Evolutionary conservation across 1,140 invertebrate genomes (phyloP), one percentile per base, ranked within the genome.

Genomic region (Colletes gigas): DNA sequence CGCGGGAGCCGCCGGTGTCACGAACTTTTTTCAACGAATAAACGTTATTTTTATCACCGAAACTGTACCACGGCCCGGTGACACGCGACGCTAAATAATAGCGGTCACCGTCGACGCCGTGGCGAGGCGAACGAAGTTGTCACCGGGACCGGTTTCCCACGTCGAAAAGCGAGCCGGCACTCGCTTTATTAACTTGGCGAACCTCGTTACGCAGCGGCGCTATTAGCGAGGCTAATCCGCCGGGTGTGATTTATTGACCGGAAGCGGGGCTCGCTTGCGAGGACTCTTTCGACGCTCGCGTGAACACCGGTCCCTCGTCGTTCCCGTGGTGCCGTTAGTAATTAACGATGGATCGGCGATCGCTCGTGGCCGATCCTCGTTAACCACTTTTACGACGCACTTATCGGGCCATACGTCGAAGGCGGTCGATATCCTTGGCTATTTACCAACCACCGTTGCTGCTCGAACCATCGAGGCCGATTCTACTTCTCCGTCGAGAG

Each of bases 311-410:
- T 60, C 55, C 60, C 57, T 65, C 41, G 54, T 69, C 15, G 50
- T 59, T 57, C 70, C 54, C 63, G 63, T 63, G 59, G 69, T 65
- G 52, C 55, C 30, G 82, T 80, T 57, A 44, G 68, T 85, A 88
- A 89, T 86, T 83, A 86, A 84, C 82, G 77, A 85, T 72, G 71
- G 70, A 85, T 88, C 66, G 70, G 63, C 47, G 57, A 55, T 80
- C 84, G 62, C 59, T 68, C 82, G 76, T 78, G 59, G 72, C 78
- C 80, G 70, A 86, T 89, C 54, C 85, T 90, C 87, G 85, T 90
- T 88, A 90, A 88, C 83, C 68, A 77, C 81, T 88, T 76, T 88
- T 83, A 88, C 81, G 80, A 83, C 47, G 68, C 73, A 81, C 79
- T 86, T 84, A 83, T 83, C 83, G 39, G 50, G 55, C 63, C 62